Base-by-base conservation (phyloP, 2,113 vertebrate species). In the Menidia beryllina region DNA sequence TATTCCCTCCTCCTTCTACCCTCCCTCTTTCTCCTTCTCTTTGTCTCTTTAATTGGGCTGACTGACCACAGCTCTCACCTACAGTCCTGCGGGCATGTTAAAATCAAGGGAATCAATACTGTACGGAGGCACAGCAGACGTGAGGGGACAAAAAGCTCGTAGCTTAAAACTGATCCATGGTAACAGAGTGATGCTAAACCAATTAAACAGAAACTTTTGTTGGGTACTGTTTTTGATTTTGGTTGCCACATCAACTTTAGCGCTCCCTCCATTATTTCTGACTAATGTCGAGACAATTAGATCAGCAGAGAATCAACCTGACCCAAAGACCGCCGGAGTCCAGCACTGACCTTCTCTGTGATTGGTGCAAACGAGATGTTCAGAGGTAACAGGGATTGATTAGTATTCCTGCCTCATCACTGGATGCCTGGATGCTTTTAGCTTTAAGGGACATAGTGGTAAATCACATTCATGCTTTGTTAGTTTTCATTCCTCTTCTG, bases 381-480 rank as follows among this genome's bases (percentile, higher is more conserved):
- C 81, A 78, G 84, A 88, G 81, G 82, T 89, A 89, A 91, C 69
- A 4, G 54, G 68, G 66, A 90, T 86, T 34, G 72, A 91, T 91
- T 86, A 85, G 89, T 81, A 90, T 90, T 88, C 75, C 75, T 64
- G 76, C 72, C 77, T 69, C 80, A 47, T 47, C 54, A 9, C 67
- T 38, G n/a, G n/a, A n/a, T 39, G 72, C 58, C 36, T 36, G 66
- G 11, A 55, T 55, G 65, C 62, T 19, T 54, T 66, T 13, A 41
- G 43, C 60, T 77, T 26, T 64, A 54, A 64, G 57, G 56, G 62
- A 27, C 20, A 20, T 50, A 13, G 60, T 21, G 57, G 55, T 71
- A 75, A 83, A 82, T 78, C 77, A 77, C 62, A 77, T 74, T 85
- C 72, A 5, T 8, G 50, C 70, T 39, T 87, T 91, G 84, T 87